These are phyloP conservation scores for Sialia sialis DNA, from an alignment of 2,113 vertebrate genomes.

Conservation along the genomic window DNA sequence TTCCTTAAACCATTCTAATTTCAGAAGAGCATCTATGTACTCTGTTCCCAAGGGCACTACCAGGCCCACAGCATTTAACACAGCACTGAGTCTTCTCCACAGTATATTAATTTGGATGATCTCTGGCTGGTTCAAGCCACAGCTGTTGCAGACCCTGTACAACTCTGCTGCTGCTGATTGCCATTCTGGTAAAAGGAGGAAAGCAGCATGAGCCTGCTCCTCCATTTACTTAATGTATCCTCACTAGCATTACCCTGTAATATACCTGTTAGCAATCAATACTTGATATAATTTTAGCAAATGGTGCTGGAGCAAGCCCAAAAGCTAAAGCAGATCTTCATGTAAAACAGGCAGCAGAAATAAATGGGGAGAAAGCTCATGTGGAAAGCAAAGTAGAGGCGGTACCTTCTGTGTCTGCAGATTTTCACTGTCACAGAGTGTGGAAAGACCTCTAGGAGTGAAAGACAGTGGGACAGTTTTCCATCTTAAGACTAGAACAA, in stretches of 20 bases:
- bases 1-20: background rate
- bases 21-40: background rate
- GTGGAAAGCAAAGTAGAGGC: background rate
- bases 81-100: fast-evolving
- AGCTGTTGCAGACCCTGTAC: background rate
- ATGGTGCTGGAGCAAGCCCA: background rate
- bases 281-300: background rate
- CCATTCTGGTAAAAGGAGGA: background rate
- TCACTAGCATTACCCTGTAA: background rate
- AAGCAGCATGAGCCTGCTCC: background rate
- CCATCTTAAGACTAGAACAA: background rate
- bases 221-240: background rate
- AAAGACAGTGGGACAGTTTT: background rate
- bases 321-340: background rate
- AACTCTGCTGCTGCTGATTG: background rate
- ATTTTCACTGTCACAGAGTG: background rate
- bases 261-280: background rate
- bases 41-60: background rate
- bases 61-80: background rate
- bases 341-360: background rate
- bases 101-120: background rate
- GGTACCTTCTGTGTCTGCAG: background rate
- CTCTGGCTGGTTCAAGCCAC: background rate
- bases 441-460: background rate
- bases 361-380: background rate